Conservation (phyloP, 23 tunicate species). For the Ciona savignyi region DNA sequence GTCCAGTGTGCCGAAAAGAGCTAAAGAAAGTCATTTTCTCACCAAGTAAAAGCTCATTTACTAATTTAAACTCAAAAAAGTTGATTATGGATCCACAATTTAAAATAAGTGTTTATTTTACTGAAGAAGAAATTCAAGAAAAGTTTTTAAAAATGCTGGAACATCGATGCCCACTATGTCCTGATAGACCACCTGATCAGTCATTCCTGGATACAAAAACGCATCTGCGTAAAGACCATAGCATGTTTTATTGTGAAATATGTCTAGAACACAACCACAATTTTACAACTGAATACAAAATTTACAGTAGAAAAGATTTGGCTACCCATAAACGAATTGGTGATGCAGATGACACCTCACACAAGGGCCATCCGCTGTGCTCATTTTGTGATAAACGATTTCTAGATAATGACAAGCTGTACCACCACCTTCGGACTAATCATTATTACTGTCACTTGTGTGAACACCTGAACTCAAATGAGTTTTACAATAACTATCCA, state of each 20-base stretch:
- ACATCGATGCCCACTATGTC: conserved; percentile 58
- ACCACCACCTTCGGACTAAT: conserved; percentile 57
- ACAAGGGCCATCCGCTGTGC: conserved; percentile 88
- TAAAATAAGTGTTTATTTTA: conserved; percentile 29
- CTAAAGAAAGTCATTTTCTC: conserved; percentile 53
- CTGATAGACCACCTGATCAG: conserved; percentile 43
- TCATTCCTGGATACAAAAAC: conserved; percentile 33
- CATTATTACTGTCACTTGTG: conserved; percentile 91
- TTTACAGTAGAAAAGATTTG: conserved; percentile 67
- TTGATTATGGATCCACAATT: conserved; percentile 22
- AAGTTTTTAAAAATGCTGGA: conserved; percentile 35
- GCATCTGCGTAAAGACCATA: conserved; percentile 76
- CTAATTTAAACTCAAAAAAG: conserved; percentile 7
- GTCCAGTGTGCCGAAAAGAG: conserved; percentile 80
- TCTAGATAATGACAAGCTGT: conserved; percentile 66
- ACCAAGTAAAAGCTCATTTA: conserved; percentile 12
- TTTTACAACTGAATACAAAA: conserved; percentile 77
- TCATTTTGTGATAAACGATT: conserved; percentile 71
- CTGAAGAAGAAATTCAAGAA: conserved; percentile 5
- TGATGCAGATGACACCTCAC: conserved; percentile 84
- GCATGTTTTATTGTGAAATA: conserved; percentile 64
- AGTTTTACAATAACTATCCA: conserved; percentile 55
- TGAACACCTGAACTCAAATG: conserved; percentile 60
- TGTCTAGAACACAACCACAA: conserved; percentile 61
- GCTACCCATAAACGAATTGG: conserved; percentile 81